A percentile compares a stretch with the other conserved stretches of the same genome.
Conservation (phyloP, 1,140 invertebrate species). For the Penaeus vannamei region DNA sequence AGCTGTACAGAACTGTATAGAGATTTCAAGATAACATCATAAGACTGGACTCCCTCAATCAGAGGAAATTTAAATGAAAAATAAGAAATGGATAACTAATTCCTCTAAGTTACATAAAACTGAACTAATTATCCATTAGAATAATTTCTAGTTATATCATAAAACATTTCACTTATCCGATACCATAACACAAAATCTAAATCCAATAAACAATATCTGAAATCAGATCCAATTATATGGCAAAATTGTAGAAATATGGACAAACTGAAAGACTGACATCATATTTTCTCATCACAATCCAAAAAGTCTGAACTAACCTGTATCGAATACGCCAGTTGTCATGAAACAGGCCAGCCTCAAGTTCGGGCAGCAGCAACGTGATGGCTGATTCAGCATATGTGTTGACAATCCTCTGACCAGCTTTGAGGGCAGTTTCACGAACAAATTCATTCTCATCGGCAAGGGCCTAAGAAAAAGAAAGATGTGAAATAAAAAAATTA, state of each 20-base stretch:
- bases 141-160: no score
- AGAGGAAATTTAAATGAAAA: constrained; percentile 24
- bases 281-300: not conserved
- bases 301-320: constrained; percentile 70
- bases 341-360: constrained; percentile 94
- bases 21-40: not conserved
- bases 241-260: not conserved
- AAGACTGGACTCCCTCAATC: not conserved
- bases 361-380: constrained; percentile 90
- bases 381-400: constrained; percentile 97
- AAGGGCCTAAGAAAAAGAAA: constrained; percentile 78
- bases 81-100: not conserved
- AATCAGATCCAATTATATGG: no score
- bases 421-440: constrained; percentile 94
- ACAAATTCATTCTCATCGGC: constrained; percentile 99
- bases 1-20: constrained; percentile 90
- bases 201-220: no score
- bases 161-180: no score
- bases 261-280: not conserved
- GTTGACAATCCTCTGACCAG: constrained; percentile 97
- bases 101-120: no score
- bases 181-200: not conserved
- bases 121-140: no score
- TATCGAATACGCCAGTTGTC: constrained; percentile 99
- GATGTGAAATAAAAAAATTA: no score